Evolutionary conservation across 2,797 vertebrate genomes (phyloP), one percentile per base, ranked within the genome.

Genomic region (Carduelis carduelis): DNA sequence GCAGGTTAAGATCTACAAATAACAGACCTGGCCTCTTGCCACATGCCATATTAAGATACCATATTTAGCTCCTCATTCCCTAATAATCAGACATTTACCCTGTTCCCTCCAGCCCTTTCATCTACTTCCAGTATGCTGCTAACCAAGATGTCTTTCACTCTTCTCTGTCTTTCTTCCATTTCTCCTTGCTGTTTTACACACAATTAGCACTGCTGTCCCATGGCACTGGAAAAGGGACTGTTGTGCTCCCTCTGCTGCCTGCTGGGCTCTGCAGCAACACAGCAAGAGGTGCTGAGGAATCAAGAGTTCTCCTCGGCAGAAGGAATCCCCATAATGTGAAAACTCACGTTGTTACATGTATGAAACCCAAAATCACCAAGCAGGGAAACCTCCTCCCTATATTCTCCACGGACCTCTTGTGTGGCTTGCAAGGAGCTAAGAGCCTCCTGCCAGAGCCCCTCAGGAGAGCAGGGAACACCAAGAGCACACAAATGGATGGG

Each of bases 161-260:
- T 32, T 41, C 61, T 55, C 69, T 32, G 32, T 49, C 82, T 53
- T 11, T 6, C 53, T 76, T 17, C 83, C 85, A 79, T 57, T 70
- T 27, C 94, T 79, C 21, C 1, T 18, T 7, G 66, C 44, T 89
- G 44, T 43, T 84, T 44, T 10, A 32, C 52, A 39, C 12, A 28
- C 59, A 27, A 37, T 55, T 7, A 47, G 75, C 0, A 41, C 72
- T 26, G 74, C 83, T 74, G 0, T 90, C 66, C 80, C 87, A 76
- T 50, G 80, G 77, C 90, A 30, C 88, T 37, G 76, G 50, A 60
- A 69, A 83, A 88, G 94, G n/a, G 76, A 81, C 59, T 18, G 79
- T 55, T 57, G 95, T 91, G 94, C 96, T 97, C 96, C 96, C 96
- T 96, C 96, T 97, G 68, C 96, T 87, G 96, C 77, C 96, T 88